Base-by-base conservation (phyloP, 1,140 invertebrate species). In the Nixonia krombeini region DNA sequence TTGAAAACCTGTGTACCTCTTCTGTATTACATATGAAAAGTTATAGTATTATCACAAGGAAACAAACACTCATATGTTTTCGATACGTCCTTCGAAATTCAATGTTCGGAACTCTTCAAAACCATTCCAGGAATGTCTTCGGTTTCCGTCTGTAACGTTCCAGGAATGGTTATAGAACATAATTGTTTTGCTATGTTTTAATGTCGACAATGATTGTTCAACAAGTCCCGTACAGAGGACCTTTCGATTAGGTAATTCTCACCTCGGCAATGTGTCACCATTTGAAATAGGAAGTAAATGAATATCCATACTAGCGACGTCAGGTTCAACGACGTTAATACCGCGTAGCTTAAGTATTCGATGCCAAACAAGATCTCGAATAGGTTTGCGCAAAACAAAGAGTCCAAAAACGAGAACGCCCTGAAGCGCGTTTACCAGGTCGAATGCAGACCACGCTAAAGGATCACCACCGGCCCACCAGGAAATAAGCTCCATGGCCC, bases 401-500 rank as follows among this genome's bases (percentile, higher is more conserved):
- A 86, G 55, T 2, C 76, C 71, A 49, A 88, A 89, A 0, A 89
- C 76, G 10, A 88, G 62, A 0, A 88, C 55, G 3, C 87, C 85
- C 31, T 86, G 85, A 0, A 88, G 72, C 2, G 83, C 81, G 55
- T 88, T 89, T 3, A 89, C 44, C 0, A 87, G 49, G 33, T 88
- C 87, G 15, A 85, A 85, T 0, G 85, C 73, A 0, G 85, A 81
- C 86, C 88, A 89, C 5, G 85, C 71, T 2, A 82, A 61, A 0
- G 79, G 69, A 23, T 85, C 66, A 5, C 80, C 80, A 9, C 80
- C 80, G 2, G 79, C 70, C 21, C 65, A 75, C 85, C 85, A 88
- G 0, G 87, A 87, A 6, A 88, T 74, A 8, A 88, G 64, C 45
- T 89, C 88, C 65, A 87, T 81, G 0, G 76, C 67, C 88, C 88